Percentiles rank a stretch among this genome's conserved stretches.
Evolutionary conservation across 2,888 invertebrate species (phyloP).

Genomic region (Leucophenga montana): DNA sequence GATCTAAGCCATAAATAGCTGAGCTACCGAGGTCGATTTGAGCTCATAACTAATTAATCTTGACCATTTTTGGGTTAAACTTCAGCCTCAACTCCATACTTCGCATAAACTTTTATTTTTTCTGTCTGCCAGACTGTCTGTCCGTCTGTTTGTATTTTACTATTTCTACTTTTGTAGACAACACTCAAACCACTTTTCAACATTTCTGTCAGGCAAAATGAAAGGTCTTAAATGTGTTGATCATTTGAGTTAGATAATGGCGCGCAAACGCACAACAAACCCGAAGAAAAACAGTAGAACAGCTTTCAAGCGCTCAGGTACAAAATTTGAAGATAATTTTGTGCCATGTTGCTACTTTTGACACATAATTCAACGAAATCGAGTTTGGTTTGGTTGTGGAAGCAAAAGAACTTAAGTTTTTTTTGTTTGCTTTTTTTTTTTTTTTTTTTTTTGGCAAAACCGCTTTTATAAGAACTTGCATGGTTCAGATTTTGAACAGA

Average conservation of each 20-base stretch:
- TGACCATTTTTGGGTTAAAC: too few relatives aligned
- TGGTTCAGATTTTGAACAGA: background rate
- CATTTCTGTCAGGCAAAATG: background rate
- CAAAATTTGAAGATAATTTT: too few relatives aligned
- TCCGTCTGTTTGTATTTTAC: background rate
- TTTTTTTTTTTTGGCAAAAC: background rate
- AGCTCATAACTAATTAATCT: too few relatives aligned
- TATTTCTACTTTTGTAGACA: background rate
- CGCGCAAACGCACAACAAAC: background rate
- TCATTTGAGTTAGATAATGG: conserved; percentile 37
- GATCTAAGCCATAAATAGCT: too few relatives aligned
- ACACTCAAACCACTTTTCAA: conserved; percentile 2
- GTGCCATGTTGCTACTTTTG: background rate
- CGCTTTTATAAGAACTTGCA: background rate
- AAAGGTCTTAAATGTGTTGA: conserved; percentile 21
- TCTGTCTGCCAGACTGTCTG: background rate
- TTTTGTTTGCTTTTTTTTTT: too few relatives aligned
- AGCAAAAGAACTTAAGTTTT: too few relatives aligned
- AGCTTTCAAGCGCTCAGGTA: too few relatives aligned
- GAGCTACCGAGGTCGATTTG: too few relatives aligned
- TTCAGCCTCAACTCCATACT: too few relatives aligned
- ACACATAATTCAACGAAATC: conserved; percentile 1
- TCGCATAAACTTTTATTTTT: background rate
- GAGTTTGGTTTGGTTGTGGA: background rate
- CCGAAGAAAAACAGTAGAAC: conserved; percentile 24